These are phyloP conservation scores for Oscheius onirici DNA, from an alignment of 2,888 invertebrate genomes.

Conservation along the genomic window DNA sequence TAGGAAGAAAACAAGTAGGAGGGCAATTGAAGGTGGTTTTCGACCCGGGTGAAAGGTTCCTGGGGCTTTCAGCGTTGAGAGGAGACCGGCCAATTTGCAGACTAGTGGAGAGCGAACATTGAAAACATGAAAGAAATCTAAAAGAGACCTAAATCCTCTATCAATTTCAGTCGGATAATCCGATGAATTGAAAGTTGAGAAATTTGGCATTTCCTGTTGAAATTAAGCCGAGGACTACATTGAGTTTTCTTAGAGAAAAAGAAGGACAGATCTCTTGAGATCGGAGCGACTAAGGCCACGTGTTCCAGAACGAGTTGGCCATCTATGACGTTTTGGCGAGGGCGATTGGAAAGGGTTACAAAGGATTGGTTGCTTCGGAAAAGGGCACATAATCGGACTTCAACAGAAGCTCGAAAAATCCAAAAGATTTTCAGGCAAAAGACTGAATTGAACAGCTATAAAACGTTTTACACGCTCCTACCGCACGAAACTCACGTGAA, in stretches of 20 bases:
- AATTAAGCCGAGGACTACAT: neutral
- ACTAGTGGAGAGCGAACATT: neutral
- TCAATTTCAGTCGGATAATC: too few relatives aligned
- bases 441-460: too few relatives aligned
- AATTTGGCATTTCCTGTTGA: too few relatives aligned
- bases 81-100: slow-evolving; percentile 18
- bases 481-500: too few relatives aligned
- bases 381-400: too few relatives aligned
- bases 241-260: neutral
- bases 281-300: slow-evolving; percentile 16
- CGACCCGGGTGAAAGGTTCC: too few relatives aligned
- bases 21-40: too few relatives aligned
- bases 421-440: too few relatives aligned
- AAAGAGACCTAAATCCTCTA: neutral
- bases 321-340: neutral
- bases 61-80: slow-evolving; percentile 3
- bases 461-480: too few relatives aligned
- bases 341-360: neutral
- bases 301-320: slow-evolving; percentile 19
- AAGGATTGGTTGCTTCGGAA: neutral
- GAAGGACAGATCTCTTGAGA: neutral
- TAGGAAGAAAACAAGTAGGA: too few relatives aligned
- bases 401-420: too few relatives aligned
- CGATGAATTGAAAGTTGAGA: too few relatives aligned
- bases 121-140: slow-evolving; percentile 20